phyloP scores from a whole-genome alignment of 2,888 invertebrate genomes.

The Drosophila tripunctata region DNA sequence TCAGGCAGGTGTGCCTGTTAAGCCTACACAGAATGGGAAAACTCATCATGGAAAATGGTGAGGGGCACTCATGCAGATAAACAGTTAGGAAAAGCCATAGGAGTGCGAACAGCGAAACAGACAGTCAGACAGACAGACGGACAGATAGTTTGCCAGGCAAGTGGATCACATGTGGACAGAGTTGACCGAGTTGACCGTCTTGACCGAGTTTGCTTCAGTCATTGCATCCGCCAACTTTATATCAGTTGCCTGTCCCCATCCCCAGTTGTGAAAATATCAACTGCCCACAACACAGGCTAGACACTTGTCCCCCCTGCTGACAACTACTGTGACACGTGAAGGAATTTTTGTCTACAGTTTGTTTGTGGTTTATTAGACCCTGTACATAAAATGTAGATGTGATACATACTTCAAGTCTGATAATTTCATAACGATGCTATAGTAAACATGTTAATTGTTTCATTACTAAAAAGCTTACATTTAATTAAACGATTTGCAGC shows the following conservation, averaged over 20 bases:
- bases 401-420: too few species aligned
- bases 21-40: slow-evolving; percentile 49
- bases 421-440: too few species aligned
- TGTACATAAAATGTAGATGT: too few species aligned
- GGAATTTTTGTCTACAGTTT: slow-evolving; percentile 23
- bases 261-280: slow-evolving; percentile 25
- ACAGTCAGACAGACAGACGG: background rate
- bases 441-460: too few species aligned
- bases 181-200: slow-evolving; percentile 65
- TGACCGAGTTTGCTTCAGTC: slow-evolving; percentile 54
- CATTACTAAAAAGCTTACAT: too few species aligned
- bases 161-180: slow-evolving; percentile 63
- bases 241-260: slow-evolving; percentile 30
- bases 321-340: slow-evolving; percentile 42
- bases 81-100: slow-evolving; percentile 73
- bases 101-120: slow-evolving; percentile 36
- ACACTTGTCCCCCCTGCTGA: background rate
- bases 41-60: slow-evolving; percentile 38
- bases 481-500: too few species aligned
- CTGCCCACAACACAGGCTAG: slow-evolving; percentile 32
- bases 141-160: slow-evolving; percentile 20
- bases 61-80: slow-evolving; percentile 68
- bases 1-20: slow-evolving; percentile 34
- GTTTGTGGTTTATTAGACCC: background rate
- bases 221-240: slow-evolving; percentile 43